These are phyloP conservation scores for Isaurus tuberculatus DNA, from an alignment of 92 coral and sea anemone genomes.

Conservation along the genomic window DNA sequence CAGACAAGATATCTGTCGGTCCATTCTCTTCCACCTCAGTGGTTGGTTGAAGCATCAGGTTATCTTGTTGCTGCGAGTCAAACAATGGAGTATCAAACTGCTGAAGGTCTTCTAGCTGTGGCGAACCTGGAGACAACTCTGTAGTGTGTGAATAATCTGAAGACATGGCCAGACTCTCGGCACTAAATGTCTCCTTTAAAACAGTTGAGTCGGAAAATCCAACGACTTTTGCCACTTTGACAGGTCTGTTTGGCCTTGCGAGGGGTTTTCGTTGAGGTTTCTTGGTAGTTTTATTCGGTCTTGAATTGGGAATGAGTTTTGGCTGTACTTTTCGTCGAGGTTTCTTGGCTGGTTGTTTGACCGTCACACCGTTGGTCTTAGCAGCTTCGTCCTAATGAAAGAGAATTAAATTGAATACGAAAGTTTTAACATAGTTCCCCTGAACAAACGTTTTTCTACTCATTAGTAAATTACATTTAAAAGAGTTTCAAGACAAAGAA, in stretches of 20 bases:
- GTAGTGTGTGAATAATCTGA: slow-evolving; percentile 84
- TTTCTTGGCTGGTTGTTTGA: slow-evolving; percentile 86
- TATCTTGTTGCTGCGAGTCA: slow-evolving; percentile 77
- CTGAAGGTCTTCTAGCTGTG: slow-evolving; percentile 73
- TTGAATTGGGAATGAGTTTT: slow-evolving; percentile 66
- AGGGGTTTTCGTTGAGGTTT: slow-evolving; percentile 74
- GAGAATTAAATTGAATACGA: no score
- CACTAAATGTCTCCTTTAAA: slow-evolving; percentile 70
- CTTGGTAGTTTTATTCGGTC: slow-evolving; percentile 65
- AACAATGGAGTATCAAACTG: slow-evolving; percentile 80
- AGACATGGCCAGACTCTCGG: slow-evolving; percentile 70
- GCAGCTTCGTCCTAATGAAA: slow-evolving; percentile 68
- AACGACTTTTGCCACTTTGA: slow-evolving; percentile 59
- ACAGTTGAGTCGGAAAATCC: slow-evolving; percentile 63
- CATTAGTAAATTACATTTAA: slow-evolving; percentile 36
- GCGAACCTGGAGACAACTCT: slow-evolving; percentile 73
- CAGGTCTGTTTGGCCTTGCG: slow-evolving; percentile 68
- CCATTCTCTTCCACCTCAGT: slow-evolving; percentile 67
- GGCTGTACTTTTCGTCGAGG: slow-evolving; percentile 90
- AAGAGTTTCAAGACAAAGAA: background rate
- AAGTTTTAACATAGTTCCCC: no score
- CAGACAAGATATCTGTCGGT: slow-evolving; percentile 45
- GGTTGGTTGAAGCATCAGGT: slow-evolving; percentile 65
- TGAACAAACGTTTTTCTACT: slow-evolving; percentile 70
- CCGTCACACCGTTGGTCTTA: slow-evolving; percentile 58